phyloP scores from a whole-genome alignment of 2,888 invertebrate genomes.

The Tetranychus piercei region DNA sequence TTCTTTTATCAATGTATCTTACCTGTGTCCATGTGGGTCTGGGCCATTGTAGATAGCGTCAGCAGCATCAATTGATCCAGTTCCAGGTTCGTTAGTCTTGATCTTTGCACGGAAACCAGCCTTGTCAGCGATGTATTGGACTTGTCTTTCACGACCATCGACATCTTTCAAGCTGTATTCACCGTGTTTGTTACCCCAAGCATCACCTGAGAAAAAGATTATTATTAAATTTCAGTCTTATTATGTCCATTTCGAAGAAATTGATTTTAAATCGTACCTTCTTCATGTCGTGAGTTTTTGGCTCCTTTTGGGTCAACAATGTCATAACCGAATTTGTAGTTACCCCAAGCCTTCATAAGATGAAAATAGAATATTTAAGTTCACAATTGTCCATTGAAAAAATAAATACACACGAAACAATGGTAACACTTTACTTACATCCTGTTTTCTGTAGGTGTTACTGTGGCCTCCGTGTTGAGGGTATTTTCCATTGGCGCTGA shows the following conservation, averaged over 20 bases:
- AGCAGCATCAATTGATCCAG: slow-evolving; percentile 23
- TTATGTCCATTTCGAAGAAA: not conserved
- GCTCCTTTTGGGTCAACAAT: slow-evolving; percentile 22
- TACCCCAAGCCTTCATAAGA: slow-evolving; percentile 21
- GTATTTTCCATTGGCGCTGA: slow-evolving; percentile 1
- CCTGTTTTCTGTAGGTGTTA: slow-evolving; percentile 22
- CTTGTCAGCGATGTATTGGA: slow-evolving; percentile 25
- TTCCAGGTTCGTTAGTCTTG: slow-evolving; percentile 25
- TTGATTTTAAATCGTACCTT: not conserved
- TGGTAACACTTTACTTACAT: slow-evolving; percentile 15
- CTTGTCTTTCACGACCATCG: slow-evolving; percentile 24
- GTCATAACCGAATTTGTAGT: slow-evolving; percentile 25
- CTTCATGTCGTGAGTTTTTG: slow-evolving; percentile 21
- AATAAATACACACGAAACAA: not conserved
- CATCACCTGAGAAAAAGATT: slow-evolving; percentile 21
- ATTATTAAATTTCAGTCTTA: slow-evolving; percentile 11
- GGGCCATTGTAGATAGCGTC: slow-evolving; percentile 20
- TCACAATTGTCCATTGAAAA: not conserved
- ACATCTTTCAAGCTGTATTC: slow-evolving; percentile 25
- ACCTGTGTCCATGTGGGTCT: slow-evolving; percentile 14
- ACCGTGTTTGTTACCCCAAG: slow-evolving; percentile 24
- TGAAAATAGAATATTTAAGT: not conserved
- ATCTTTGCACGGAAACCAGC: slow-evolving; percentile 24
- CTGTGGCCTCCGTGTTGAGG: slow-evolving; percentile 20
- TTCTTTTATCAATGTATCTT: not conserved